These are phyloP conservation scores for Umimayanthus kanabou DNA, from an alignment of 92 coral and sea anemone genomes.

Conservation along the genomic window DNA sequence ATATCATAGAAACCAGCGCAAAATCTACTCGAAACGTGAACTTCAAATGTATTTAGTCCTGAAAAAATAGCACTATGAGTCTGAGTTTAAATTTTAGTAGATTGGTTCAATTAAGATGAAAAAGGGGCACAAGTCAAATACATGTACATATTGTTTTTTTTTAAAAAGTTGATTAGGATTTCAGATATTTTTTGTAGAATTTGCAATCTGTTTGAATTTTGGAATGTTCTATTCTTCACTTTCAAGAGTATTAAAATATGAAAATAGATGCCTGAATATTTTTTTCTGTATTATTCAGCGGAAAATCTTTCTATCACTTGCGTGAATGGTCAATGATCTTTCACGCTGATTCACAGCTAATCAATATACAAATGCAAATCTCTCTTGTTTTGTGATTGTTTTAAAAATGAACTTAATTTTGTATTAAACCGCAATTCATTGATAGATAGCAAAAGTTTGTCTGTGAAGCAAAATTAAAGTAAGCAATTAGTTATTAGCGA, in stretches of 20 bases:
- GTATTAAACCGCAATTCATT: slow-evolving; percentile 35
- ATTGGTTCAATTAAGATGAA: too few species aligned
- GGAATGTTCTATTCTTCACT: neutral
- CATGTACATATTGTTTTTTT: too few species aligned
- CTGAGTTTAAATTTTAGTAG: too few species aligned
- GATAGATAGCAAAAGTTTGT: neutral
- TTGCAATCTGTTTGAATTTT: neutral
- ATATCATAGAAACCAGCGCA: neutral
- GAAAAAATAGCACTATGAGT: neutral
- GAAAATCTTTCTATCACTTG: neutral
- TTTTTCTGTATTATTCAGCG: neutral
- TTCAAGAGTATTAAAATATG: neutral
- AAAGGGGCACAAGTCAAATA: too few species aligned
- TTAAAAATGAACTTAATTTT: slow-evolving; percentile 32
- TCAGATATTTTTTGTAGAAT: neutral
- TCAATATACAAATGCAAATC: slow-evolving; percentile 39
- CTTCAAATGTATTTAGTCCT: neutral
- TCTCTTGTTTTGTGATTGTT: slow-evolving; percentile 32
- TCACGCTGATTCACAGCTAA: slow-evolving; percentile 23
- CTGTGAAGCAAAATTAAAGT: neutral
- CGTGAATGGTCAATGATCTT: neutral
- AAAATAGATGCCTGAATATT: neutral
- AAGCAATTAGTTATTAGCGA: neutral
- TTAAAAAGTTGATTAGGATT: neutral
- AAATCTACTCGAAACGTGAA: slow-evolving; percentile 1